Conservation (phyloP, 2,797 vertebrate species). For the Balearica regulorum region DNA sequence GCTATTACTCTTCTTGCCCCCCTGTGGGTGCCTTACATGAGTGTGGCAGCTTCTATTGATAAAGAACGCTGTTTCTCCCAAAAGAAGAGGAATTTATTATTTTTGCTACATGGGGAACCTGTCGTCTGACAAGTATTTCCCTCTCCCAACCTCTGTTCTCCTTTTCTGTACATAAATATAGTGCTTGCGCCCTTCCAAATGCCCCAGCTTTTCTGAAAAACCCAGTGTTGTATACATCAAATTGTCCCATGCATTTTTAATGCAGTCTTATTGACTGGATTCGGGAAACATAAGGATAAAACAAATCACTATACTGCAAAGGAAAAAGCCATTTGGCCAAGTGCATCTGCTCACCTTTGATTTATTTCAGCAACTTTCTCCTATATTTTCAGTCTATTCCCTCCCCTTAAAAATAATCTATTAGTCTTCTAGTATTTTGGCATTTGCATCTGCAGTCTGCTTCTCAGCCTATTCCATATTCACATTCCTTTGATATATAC, state of each 20-base stretch:
- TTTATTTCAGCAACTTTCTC: conserved; percentile 58
- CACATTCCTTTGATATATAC: conserved; percentile 52
- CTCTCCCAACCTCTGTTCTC: not conserved
- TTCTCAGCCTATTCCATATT: conserved; percentile 40
- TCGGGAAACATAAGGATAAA: conserved; percentile 33
- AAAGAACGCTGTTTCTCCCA: not conserved
- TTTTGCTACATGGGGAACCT: conserved; percentile 9
- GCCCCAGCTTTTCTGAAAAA: not conserved
- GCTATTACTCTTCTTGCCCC: not conserved
- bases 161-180: not conserved
- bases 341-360: conserved; percentile 64
- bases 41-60: not conserved
- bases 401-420: conserved; percentile 50
- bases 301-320: conserved; percentile 21
- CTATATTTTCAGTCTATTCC: conserved; percentile 44
- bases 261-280: conserved; percentile 53
- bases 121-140: conserved; percentile 27
- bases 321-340: conserved; percentile 59
- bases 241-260: conserved; percentile 66
- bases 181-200: not conserved
- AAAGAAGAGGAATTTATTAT: conserved; percentile 25
- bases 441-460: conserved; percentile 52
- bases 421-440: conserved; percentile 56
- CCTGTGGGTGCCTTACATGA: not conserved
- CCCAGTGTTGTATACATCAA: not conserved